Percentiles rank a stretch among this genome's conserved stretches.
Conservation (phyloP, 2,888 invertebrate genomes). For the Meteorus cinctellus region DNA sequence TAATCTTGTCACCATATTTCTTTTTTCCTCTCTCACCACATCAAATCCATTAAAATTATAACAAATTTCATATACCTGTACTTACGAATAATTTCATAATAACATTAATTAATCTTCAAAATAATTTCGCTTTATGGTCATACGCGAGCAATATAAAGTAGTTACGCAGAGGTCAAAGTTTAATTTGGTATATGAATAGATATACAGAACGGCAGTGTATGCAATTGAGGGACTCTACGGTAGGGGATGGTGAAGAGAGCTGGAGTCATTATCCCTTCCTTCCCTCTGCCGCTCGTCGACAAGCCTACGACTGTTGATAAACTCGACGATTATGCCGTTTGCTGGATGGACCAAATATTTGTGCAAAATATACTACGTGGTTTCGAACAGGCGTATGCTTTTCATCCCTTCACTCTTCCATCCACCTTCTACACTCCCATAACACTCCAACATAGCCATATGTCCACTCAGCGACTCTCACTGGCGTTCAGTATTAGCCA, state of each 20-base stretch:
- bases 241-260: not conserved
- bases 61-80: not conserved
- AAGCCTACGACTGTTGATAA: constrained; percentile 41
- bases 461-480: constrained; percentile 25
- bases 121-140: not conserved
- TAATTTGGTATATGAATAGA: not conserved
- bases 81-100: not conserved
- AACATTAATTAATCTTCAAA: constrained; percentile 2
- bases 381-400: constrained; percentile 26
- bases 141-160: not conserved
- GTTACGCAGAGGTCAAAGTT: not conserved
- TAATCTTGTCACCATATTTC: not conserved
- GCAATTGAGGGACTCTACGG: not conserved
- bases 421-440: not conserved
- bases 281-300: not conserved
- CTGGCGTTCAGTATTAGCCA: constrained; percentile 36
- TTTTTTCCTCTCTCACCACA: not conserved
- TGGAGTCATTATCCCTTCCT: not conserved
- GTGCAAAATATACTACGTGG: constrained; percentile 46
- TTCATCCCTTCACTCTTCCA: not conserved
- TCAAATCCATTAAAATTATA: not conserved
- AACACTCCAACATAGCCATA: constrained; percentile 12
- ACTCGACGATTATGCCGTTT: constrained; percentile 44
- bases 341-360: constrained; percentile 52
- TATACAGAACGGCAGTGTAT: not conserved